Percentiles rank a stretch among this genome's conserved stretches.
phyloP scores from a whole-genome alignment of 1,140 invertebrate species.

The Drosophila asahinai region DNA sequence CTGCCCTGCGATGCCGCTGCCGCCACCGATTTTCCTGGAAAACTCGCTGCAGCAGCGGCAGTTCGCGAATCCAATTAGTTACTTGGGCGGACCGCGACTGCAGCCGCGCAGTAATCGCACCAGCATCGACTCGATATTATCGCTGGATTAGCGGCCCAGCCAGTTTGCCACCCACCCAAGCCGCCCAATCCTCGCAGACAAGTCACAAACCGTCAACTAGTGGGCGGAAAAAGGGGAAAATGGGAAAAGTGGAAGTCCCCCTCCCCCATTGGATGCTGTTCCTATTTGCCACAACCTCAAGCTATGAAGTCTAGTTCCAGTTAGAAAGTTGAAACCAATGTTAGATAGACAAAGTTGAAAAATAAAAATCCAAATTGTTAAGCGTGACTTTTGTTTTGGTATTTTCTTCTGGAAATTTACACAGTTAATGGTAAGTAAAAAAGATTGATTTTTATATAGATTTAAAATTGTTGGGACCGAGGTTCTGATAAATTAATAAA shows the following conservation, averaged over 20 bases:
- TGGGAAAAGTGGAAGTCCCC: not conserved
- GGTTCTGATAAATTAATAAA: too few species aligned
- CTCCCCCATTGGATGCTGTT: conserved; percentile 17
- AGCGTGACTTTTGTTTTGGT: not conserved
- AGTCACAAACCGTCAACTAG: conserved; percentile 50
- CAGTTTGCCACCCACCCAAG: not conserved
- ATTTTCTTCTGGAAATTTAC: too few species aligned
- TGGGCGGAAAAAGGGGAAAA: conserved; percentile 13
- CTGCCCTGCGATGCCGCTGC: conserved; percentile 6
- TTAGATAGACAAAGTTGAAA: conserved; percentile 30
- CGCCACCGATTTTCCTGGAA: conserved; percentile 64
- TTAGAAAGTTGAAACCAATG: conserved; percentile 26
- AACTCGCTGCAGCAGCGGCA: conserved; percentile 86
- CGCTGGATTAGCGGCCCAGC: conserved; percentile 87
- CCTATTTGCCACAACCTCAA: conserved; percentile 27
- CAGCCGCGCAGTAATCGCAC: conserved; percentile 86
- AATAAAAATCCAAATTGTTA: conserved; percentile 24
- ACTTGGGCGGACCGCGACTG: conserved; percentile 88
- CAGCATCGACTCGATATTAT: conserved; percentile 90
- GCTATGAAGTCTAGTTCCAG: conserved; percentile 22
- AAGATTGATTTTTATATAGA: not conserved
- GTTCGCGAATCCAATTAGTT: conserved; percentile 90
- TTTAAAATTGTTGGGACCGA: not conserved
- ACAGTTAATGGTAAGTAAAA: not conserved
- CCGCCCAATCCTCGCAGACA: conserved; percentile 24